These are phyloP conservation scores for Xanthorhoe spadicearia DNA, from an alignment of 2,888 invertebrate genomes.

Conservation along the genomic window DNA sequence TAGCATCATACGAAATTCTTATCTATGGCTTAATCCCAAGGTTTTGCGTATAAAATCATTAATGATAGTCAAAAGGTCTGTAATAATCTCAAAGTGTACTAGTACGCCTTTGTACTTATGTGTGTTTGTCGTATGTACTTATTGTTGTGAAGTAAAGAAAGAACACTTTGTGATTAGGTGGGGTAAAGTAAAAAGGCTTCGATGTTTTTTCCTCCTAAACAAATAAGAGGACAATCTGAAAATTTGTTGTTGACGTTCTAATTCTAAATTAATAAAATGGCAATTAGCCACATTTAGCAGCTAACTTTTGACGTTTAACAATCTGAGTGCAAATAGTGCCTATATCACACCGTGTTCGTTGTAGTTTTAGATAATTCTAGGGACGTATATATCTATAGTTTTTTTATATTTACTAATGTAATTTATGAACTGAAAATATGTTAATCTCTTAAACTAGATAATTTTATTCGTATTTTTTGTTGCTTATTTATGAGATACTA, in stretches of 20 bases:
- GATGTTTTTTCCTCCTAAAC: neutral
- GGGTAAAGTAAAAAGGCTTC: neutral
- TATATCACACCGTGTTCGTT: constrained; percentile 34
- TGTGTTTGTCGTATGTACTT: constrained; percentile 54
- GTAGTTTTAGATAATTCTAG: constrained; percentile 31
- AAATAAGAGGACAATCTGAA: neutral
- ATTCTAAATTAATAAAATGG: neutral
- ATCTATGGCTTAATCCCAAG: neutral
- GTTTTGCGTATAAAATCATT: constrained; percentile 13
- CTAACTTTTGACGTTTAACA: neutral
- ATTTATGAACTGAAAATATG: constrained; percentile 39
- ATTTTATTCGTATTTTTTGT: constrained; percentile 13
- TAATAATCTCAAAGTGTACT: constrained; percentile 62
- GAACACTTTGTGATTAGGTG: constrained; percentile 20
- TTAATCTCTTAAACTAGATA: constrained; percentile 35
- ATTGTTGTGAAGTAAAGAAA: constrained; percentile 48
- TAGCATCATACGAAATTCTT: constrained; percentile 12
- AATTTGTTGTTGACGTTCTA: neutral
- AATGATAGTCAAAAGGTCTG: constrained; percentile 51
- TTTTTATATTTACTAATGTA: constrained; percentile 37
- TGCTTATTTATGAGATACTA: constrained; percentile 13
- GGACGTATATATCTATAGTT: constrained; percentile 31
- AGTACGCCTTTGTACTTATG: constrained; percentile 46
- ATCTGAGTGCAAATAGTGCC: neutral
- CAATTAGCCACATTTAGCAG: neutral